Conservation (phyloP, 2,888 invertebrate genomes). For the Catotricha subobsoleta region DNA sequence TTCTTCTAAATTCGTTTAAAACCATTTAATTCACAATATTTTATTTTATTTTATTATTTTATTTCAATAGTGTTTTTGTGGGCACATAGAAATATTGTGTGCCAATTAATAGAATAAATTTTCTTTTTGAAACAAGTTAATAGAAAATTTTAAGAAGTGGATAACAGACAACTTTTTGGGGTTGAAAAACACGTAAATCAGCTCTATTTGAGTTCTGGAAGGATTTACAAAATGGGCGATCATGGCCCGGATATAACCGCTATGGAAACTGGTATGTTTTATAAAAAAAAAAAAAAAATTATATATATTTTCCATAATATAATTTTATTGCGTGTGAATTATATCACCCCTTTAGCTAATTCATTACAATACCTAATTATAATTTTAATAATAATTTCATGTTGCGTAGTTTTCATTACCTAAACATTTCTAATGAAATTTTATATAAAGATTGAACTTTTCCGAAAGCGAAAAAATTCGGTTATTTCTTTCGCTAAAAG, state of each 20-base stretch:
- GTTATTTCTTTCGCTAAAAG: no score
- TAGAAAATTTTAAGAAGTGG: conserved; percentile 11
- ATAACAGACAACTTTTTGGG: conserved; percentile 15
- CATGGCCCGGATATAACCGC: conserved; percentile 24
- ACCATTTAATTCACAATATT: neutral
- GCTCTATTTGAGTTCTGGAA: conserved; percentile 15
- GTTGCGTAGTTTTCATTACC: no score
- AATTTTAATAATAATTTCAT: no score
- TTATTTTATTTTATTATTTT: neutral
- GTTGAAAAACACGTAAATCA: conserved; percentile 14
- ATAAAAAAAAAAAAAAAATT: neutral
- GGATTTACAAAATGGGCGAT: conserved; percentile 23
- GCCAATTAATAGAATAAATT: neutral
- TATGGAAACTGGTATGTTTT: conserved; percentile 26
- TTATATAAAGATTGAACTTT: no score
- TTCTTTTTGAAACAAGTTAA: neutral
- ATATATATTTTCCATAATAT: no score
- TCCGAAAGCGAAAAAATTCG: no score
- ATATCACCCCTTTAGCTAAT: no score
- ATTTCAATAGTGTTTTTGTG: neutral
- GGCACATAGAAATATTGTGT: neutral
- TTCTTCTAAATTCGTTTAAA: neutral
- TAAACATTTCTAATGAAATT: no score
- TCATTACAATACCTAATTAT: no score
- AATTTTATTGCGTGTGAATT: no score